Percentiles rank a stretch among this genome's conserved stretches.
phyloP scores from a whole-genome alignment of 2,113 vertebrate species.

The Neotoma lepida region DNA sequence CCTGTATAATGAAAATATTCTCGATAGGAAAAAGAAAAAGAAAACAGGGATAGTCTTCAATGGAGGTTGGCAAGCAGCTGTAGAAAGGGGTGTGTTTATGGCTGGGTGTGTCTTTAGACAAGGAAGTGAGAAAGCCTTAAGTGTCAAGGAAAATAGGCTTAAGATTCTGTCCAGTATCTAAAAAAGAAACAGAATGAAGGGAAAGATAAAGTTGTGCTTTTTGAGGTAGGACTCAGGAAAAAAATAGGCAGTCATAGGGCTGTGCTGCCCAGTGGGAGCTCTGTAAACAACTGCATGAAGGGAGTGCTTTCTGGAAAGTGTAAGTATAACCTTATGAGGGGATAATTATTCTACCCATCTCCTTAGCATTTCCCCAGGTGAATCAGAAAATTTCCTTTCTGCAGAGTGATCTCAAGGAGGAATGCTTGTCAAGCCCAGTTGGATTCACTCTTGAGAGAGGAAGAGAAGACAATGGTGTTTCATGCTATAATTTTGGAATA shows the following conservation, averaged over 20 bases:
- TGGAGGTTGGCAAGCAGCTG: neutral
- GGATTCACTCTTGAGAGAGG: neutral
- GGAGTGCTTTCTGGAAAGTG: neutral
- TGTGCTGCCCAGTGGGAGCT: neutral
- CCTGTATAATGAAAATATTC: slow-evolving; percentile 90
- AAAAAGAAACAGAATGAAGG: neutral
- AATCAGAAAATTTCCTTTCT: too few species aligned
- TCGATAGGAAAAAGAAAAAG: too few species aligned
- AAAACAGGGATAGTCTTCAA: neutral
- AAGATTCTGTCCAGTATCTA: neutral
- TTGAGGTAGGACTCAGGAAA: neutral
- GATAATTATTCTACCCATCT: neutral
- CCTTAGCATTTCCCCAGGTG: neutral
- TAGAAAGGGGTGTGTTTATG: neutral
- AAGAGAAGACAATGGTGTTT: neutral
- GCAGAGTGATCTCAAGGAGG: too few species aligned
- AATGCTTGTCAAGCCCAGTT: neutral
- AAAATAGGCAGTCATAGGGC: neutral
- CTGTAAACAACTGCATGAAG: neutral
- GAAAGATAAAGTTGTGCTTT: neutral
- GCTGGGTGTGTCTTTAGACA: neutral
- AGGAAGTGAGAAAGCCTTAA: neutral
- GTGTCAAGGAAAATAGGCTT: neutral
- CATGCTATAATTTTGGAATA: neutral
- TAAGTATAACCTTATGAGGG: neutral